Base-by-base conservation (phyloP, 2,113 vertebrate species). In the Malurus alboscapulatus region DNA sequence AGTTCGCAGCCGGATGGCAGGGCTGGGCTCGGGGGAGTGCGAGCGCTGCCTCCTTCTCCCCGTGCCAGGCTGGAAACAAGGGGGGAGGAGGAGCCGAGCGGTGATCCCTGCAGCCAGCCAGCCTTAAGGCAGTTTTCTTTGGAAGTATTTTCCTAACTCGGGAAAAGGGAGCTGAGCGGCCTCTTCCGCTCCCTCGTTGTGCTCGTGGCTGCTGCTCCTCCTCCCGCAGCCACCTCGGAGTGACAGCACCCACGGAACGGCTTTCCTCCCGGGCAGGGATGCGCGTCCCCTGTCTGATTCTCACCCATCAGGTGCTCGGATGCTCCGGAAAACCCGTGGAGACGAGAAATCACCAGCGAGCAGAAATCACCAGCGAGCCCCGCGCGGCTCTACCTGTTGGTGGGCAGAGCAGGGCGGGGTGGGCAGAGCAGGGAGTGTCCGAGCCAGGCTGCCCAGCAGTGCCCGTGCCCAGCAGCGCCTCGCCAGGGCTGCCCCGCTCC, bases 361-460 rank as follows among this genome's bases (percentile, higher is more conserved):
- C 57, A 67, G 72, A 17, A 59, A 17, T 2, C 4, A 0, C 25
- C 0, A 1, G 48, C 1, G 10, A 18, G 30, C 85, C 34, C 53
- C 3, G 0, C 1, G 3, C 1, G 0, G 30, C 66, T 82, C 24
- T 6, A 1, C 26, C 42, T 3, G 1, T 30, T 32, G 12, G 36
- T 21, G 67, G 17, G n/a, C 17, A 36, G 4, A 19, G n/a, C 17
- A 36, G 4, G 0, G 2, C n/a, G 1, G 1, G 1, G 12, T 0
- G 10, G 55, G 61, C 32, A 8, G 14, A 53, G 61, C 1, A 1
- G 62, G 69, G 26, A n/a, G 27, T 3, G 40, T 32, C 55, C 1
- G 8, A 26, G 71, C 40, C 5, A 0, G 21, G 68, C 65, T 58
- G 59, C 53, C 54, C 79, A 2, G 59, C 50, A 2, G 72, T 1